A percentile compares a stretch with the other conserved stretches of the same genome.
Conservation (phyloP, 2,797 vertebrate genomes). For the Hephaestus fuliginosus region DNA sequence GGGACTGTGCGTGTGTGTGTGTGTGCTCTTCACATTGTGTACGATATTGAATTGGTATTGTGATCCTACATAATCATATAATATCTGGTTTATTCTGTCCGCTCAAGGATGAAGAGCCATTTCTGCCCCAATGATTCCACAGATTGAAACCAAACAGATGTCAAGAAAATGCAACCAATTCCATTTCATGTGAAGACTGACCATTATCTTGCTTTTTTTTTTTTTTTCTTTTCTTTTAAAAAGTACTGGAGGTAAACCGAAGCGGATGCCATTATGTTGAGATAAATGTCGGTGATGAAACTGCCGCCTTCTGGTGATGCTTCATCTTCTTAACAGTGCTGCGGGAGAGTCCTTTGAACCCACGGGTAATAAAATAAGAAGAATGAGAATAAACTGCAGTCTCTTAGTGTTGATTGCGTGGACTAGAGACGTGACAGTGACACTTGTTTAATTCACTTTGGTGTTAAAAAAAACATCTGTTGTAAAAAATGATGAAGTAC, state of each 20-base stretch:
- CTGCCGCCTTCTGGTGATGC: slow-evolving; percentile 17
- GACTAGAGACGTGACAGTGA: slow-evolving; percentile 35
- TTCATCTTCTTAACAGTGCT: slow-evolving; percentile 27
- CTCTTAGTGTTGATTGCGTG: slow-evolving; percentile 10
- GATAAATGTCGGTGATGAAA: slow-evolving; percentile 43
- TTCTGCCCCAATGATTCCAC: slow-evolving; percentile 62
- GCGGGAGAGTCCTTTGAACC: slow-evolving; percentile 24
- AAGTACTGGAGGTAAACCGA: slow-evolving; percentile 33
- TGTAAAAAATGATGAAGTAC: slow-evolving; percentile 36
- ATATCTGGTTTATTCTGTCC: slow-evolving; percentile 72
- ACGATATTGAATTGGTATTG: slow-evolving; percentile 62
- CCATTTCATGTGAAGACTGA: slow-evolving; percentile 60
- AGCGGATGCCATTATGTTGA: slow-evolving; percentile 26
- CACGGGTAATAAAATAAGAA: slow-evolving; percentile 28
- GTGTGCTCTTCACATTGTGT: slow-evolving; percentile 54
- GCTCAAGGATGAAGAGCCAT: slow-evolving; percentile 72
- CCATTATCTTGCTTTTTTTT: slow-evolving; percentile 35
- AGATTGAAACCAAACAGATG: slow-evolving; percentile 75
- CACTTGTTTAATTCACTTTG: slow-evolving; percentile 32
- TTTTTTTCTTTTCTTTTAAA: neutral
- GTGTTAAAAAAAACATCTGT: slow-evolving; percentile 24
- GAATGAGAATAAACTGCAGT: slow-evolving; percentile 18
- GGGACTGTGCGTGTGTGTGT: slow-evolving; percentile 30
- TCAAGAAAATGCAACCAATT: slow-evolving; percentile 63
- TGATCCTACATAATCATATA: slow-evolving; percentile 75